phyloP scores from a whole-genome alignment of 2,888 invertebrate genomes.

The Drosophila acutilabella region DNA sequence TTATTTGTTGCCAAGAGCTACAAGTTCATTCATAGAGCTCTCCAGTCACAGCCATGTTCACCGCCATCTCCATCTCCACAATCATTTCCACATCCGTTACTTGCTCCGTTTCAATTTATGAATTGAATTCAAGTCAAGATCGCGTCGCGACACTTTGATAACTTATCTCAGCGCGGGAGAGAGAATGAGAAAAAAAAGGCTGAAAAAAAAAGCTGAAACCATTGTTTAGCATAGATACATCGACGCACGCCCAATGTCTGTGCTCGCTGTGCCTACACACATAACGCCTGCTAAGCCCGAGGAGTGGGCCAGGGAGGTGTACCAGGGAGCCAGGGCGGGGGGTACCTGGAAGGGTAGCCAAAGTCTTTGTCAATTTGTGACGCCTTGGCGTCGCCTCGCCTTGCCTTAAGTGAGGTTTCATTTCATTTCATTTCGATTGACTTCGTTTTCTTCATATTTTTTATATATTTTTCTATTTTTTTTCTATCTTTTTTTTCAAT shows the following conservation, averaged over 20 bases:
- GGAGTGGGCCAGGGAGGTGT: too few species aligned
- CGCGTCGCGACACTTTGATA: conserved; percentile 74
- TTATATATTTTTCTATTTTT: conserved; percentile 18
- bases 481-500: conserved; percentile 41
- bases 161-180: conserved; percentile 54
- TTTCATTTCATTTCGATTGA: conserved; percentile 67
- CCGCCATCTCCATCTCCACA: not conserved
- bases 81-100: conserved; percentile 69
- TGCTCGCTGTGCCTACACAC: conserved; percentile 34
- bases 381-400: conserved; percentile 70
- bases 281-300: not conserved
- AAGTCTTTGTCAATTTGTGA: conserved; percentile 68
- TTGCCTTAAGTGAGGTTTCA: conserved; percentile 76
- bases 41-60: not conserved
- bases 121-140: conserved; percentile 75
- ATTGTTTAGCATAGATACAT: conserved; percentile 60
- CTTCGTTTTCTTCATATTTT: conserved; percentile 24
- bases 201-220: conserved; percentile 8
- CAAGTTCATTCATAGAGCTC: conserved; percentile 29
- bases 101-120: conserved; percentile 54
- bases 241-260: conserved; percentile 65
- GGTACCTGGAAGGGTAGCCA: not conserved
- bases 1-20: conserved; percentile 7
- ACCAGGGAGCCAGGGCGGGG: not conserved
- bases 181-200: conserved; percentile 10